Percentiles rank a stretch among this genome's conserved stretches.
phyloP scores from a whole-genome alignment of 2,797 vertebrate species.

The Borostomias antarcticus region DNA sequence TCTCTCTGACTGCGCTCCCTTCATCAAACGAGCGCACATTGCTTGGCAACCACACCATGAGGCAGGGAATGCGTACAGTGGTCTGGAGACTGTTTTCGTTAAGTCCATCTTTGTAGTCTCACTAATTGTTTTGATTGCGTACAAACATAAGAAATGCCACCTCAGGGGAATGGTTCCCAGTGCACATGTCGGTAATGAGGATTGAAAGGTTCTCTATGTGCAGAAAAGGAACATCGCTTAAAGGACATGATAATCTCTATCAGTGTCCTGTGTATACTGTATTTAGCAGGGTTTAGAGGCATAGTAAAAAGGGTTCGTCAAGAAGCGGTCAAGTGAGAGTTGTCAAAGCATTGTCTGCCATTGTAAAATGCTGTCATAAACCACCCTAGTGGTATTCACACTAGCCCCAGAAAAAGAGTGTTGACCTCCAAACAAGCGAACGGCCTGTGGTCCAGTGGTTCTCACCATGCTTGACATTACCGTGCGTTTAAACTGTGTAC shows the following conservation, averaged over 20 bases:
- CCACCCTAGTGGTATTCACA: constrained; percentile 45
- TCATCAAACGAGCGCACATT: constrained; percentile 57
- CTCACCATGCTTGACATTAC: background rate
- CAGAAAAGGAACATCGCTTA: background rate
- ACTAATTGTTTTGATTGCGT: constrained; percentile 47
- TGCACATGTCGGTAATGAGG: background rate
- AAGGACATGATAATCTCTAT: background rate
- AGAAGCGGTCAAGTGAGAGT: constrained; percentile 13
- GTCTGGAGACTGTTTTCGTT: constrained; percentile 49
- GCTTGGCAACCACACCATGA: constrained; percentile 70
- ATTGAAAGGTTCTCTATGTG: background rate
- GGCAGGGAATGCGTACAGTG: constrained; percentile 69
- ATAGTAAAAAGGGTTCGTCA: constrained; percentile 13
- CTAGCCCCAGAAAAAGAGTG: constrained; percentile 16
- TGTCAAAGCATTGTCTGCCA: constrained; percentile 17
- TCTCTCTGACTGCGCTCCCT: constrained; percentile 34
- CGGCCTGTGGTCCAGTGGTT: background rate
- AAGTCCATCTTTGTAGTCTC: constrained; percentile 29
- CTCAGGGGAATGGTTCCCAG: constrained; percentile 25
- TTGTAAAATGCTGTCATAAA: constrained; percentile 43
- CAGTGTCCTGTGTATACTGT: background rate
- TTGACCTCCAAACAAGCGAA: constrained; percentile 12
- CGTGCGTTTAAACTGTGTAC: too few species aligned
- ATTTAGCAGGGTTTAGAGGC: background rate
- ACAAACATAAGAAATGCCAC: constrained; percentile 35